A percentile compares a stretch with the other conserved stretches of the same genome.
Evolutionary conservation across 2,113 vertebrate genomes (phyloP).

Genomic region (Paradoxurus hermaphroditus): DNA sequence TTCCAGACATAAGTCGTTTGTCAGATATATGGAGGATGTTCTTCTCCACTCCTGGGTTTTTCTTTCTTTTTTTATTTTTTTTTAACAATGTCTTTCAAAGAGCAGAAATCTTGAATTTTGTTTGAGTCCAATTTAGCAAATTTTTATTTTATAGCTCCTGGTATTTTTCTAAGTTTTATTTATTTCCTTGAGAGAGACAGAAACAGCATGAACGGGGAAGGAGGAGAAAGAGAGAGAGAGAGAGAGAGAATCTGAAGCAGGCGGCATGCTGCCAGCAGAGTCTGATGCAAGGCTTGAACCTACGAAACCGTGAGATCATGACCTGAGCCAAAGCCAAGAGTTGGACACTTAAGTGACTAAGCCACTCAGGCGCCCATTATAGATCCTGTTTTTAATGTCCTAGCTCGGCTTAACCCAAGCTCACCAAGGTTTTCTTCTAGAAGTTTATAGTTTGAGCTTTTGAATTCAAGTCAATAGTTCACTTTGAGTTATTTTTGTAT

Average conservation of each 20-base stretch:
- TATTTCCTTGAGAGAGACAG: too few species aligned
- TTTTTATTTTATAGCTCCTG: background rate
- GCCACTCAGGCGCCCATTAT: too few species aligned
- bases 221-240: too few species aligned
- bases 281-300: too few species aligned
- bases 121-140: background rate
- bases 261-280: too few species aligned
- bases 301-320: too few species aligned
- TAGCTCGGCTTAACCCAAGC: background rate
- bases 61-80: background rate
- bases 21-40: background rate
- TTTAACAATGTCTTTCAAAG: background rate
- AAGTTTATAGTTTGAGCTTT: background rate
- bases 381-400: background rate
- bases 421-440: background rate
- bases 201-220: too few species aligned
- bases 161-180: too few species aligned
- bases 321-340: too few species aligned
- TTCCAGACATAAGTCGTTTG: background rate
- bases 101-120: background rate
- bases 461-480: background rate
- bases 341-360: too few species aligned
- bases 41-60: background rate
- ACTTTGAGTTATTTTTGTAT: background rate
- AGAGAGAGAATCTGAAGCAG: too few species aligned